Evolutionary conservation across 2,113 vertebrate genomes (phyloP).

Genomic region (Misgurnus anguillicaudatus): DNA sequence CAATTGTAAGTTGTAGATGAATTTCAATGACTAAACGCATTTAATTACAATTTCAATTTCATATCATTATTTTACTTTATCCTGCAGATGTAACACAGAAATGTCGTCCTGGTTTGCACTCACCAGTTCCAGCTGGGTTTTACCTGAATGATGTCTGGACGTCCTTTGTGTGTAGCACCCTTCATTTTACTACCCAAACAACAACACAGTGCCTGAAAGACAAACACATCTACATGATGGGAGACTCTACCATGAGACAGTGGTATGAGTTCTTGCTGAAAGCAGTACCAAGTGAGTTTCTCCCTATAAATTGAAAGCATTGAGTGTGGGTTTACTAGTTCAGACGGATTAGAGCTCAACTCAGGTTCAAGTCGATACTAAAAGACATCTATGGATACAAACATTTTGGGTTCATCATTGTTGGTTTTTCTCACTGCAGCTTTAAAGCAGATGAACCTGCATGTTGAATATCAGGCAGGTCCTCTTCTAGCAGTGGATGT

Average conservation of each 20-base stretch:
- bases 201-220: slow-evolving; percentile 38
- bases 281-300: not conserved
- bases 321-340: no score
- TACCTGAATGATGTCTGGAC: slow-evolving; percentile 49
- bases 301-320: no score
- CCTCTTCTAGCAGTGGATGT: no score
- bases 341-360: no score
- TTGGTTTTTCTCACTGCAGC: no score
- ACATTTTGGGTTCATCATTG: not conserved
- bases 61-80: not conserved
- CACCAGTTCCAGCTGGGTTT: slow-evolving; percentile 46
- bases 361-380: no score
- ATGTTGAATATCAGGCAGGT: no score
- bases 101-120: slow-evolving; percentile 30
- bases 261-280: slow-evolving; percentile 55
- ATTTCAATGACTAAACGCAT: no score
- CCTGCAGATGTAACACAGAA: not conserved
- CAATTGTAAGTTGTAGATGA: no score
- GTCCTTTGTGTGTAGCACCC: slow-evolving; percentile 35
- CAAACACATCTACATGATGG: slow-evolving; percentile 57
- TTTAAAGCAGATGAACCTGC: no score
- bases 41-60: no score
- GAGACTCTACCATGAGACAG: slow-evolving; percentile 61
- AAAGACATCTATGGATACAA: not conserved
- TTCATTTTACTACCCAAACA: slow-evolving; percentile 10